Conservation (phyloP, 2,797 vertebrate genomes). For the Brotula barbata region DNA sequence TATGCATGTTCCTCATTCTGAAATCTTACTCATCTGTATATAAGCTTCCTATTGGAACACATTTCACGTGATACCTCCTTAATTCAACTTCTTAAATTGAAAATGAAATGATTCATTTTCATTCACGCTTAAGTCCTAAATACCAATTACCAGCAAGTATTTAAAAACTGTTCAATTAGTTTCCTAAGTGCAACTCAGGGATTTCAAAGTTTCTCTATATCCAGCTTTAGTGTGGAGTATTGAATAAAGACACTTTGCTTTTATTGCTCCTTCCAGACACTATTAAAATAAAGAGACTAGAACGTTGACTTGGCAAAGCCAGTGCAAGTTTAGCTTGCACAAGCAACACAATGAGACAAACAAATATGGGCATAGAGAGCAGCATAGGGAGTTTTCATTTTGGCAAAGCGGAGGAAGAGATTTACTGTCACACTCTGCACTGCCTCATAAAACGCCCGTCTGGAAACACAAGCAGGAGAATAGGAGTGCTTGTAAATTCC, state of each 20-base stretch:
- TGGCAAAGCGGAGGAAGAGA: slow-evolving; percentile 75
- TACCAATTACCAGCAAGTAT: slow-evolving; percentile 63
- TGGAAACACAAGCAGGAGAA: slow-evolving; percentile 77
- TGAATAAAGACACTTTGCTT: slow-evolving; percentile 69
- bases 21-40: background rate
- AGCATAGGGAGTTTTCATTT: slow-evolving; percentile 69
- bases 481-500: slow-evolving; percentile 88
- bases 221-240: slow-evolving; percentile 68
- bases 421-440: slow-evolving; percentile 82
- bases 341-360: slow-evolving; percentile 64
- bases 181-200: slow-evolving; percentile 66
- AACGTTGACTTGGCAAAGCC: slow-evolving; percentile 70
- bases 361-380: slow-evolving; percentile 61
- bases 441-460: slow-evolving; percentile 89
- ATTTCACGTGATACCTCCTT: background rate
- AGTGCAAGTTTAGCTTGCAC: slow-evolving; percentile 52
- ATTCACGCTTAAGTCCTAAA: slow-evolving; percentile 48
- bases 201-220: slow-evolving; percentile 68
- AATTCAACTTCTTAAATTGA: slow-evolving; percentile 12
- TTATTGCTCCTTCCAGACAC: slow-evolving; percentile 76
- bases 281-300: slow-evolving; percentile 76
- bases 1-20: background rate
- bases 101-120: slow-evolving; percentile 10
- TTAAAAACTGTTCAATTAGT: slow-evolving; percentile 62
- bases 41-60: slow-evolving; percentile 1